Conservation (phyloP, 2,113 vertebrate species). For the Myiagra hebetior region DNA sequence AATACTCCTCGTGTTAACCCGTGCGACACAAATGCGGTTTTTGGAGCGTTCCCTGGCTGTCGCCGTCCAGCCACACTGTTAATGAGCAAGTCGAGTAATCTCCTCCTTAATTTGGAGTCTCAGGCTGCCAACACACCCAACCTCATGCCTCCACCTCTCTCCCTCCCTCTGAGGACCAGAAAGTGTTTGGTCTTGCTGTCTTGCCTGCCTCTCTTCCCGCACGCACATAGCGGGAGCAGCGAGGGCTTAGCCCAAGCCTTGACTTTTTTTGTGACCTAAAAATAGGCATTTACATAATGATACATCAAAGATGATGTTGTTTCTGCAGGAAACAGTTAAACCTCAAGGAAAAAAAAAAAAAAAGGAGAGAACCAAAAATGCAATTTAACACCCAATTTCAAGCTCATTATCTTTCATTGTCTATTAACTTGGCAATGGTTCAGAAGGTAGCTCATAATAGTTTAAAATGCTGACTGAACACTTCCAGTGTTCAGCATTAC, state of each 20-base stretch:
- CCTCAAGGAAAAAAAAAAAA: constrained; percentile 49
- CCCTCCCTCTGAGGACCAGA: not conserved
- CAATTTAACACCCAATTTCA: constrained; percentile 90
- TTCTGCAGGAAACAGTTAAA: constrained; percentile 84
- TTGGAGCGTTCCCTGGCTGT: not conserved
- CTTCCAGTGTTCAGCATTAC: constrained; percentile 73
- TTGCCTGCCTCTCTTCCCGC: not conserved
- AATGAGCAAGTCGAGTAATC: not conserved
- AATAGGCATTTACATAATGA: constrained; percentile 70
- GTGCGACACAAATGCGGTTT: rapidly evolving
- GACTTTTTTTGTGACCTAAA: constrained; percentile 55
- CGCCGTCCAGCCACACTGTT: not conserved
- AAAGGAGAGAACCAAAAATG: constrained; percentile 81
- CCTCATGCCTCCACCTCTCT: not conserved
- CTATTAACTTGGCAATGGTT: constrained; percentile 88
- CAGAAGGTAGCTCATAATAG: constrained; percentile 87
- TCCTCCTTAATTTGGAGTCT: constrained; percentile 10
- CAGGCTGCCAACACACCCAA: not conserved
- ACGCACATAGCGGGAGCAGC: not conserved
- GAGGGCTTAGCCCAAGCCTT: not conserved
- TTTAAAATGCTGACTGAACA: constrained; percentile 89
- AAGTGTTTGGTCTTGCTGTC: not conserved
- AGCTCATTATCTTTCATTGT: constrained; percentile 90
- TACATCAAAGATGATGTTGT: constrained; percentile 70
- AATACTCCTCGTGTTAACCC: not conserved